These are phyloP conservation scores for Erebia epiphron DNA, from an alignment of 2,888 invertebrate species.

Conservation along the genomic window DNA sequence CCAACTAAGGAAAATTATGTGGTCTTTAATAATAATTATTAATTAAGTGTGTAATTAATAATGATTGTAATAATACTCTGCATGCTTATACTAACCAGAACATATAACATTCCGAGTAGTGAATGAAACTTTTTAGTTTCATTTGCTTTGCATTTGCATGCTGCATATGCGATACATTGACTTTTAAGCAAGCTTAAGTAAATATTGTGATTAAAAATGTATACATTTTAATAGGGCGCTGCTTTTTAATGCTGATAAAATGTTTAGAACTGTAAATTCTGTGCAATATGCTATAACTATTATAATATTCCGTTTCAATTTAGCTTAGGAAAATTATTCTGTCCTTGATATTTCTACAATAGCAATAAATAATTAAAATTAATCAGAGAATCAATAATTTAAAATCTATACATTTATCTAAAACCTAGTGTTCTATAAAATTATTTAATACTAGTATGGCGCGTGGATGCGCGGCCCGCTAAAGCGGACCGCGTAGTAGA, in stretches of 20 bases:
- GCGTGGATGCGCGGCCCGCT: too few relatives aligned
- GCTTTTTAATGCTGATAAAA: conserved; percentile 33
- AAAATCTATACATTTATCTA: too few relatives aligned
- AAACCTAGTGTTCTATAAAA: too few relatives aligned
- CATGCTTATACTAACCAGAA: conserved; percentile 51
- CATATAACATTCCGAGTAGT: conserved; percentile 21
- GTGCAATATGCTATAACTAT: conserved; percentile 16
- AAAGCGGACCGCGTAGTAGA: too few relatives aligned
- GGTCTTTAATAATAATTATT: conserved; percentile 23
- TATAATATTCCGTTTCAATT: conserved; percentile 5
- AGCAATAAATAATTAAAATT: not conserved
- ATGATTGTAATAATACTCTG: conserved; percentile 31
- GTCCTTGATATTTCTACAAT: not conserved
- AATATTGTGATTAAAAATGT: not conserved
- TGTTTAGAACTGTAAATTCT: conserved; percentile 21
- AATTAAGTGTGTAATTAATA: conserved; percentile 36
- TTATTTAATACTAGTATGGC: too few relatives aligned
- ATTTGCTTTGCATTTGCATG: too few relatives aligned
- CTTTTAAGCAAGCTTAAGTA: not conserved
- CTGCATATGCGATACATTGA: conserved; percentile 5
- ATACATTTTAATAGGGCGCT: conserved; percentile 17
- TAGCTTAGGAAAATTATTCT: too few relatives aligned
- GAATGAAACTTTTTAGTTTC: not conserved
- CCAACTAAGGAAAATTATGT: conserved; percentile 19
- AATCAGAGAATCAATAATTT: not conserved